A percentile compares a stretch with the other conserved stretches of the same genome.
These are phyloP conservation scores for Stenichneumon culpator DNA, from an alignment of 2,888 invertebrate genomes.

Conservation along the genomic window DNA sequence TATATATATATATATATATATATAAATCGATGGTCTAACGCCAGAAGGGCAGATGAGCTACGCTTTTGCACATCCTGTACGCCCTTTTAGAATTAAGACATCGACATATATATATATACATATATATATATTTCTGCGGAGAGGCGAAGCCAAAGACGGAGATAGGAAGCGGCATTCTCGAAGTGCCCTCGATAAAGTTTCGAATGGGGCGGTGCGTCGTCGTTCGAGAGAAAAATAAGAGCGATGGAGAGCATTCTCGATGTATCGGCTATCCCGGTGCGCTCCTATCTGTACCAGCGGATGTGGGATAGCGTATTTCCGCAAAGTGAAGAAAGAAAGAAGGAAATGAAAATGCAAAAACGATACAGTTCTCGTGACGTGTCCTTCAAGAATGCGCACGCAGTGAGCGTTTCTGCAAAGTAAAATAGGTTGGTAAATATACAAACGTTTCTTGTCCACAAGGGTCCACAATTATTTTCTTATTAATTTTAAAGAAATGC, in stretches of 20 bases:
- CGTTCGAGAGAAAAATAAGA: slow-evolving; percentile 26
- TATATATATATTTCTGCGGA: neutral
- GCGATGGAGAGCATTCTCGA: slow-evolving; percentile 24
- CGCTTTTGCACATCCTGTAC: no score
- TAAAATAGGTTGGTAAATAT: no score
- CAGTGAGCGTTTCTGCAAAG: neutral
- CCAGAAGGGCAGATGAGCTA: no score
- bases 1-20: slow-evolving; percentile 2
- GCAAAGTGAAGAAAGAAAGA: slow-evolving; percentile 25
- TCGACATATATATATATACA: slow-evolving; percentile 4
- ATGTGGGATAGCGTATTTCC: slow-evolving; percentile 34
- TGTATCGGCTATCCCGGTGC: slow-evolving; percentile 22
- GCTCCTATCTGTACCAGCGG: slow-evolving; percentile 14
- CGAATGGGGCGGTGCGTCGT: slow-evolving; percentile 15
- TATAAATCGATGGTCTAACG: no score
- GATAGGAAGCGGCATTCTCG: slow-evolving; percentile 27
- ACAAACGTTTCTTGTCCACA: no score
- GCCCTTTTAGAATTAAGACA: no score
- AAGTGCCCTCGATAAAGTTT: slow-evolving; percentile 47
- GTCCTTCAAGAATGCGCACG: slow-evolving; percentile 32
- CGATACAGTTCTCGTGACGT: slow-evolving; percentile 4
- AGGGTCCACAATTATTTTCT: no score
- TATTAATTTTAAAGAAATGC: no score
- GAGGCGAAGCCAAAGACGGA: slow-evolving; percentile 26
- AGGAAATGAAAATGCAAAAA: slow-evolving; percentile 1